Base-by-base conservation (phyloP, 2,113 vertebrate genomes). In the Ceyx margarethae region DNA sequence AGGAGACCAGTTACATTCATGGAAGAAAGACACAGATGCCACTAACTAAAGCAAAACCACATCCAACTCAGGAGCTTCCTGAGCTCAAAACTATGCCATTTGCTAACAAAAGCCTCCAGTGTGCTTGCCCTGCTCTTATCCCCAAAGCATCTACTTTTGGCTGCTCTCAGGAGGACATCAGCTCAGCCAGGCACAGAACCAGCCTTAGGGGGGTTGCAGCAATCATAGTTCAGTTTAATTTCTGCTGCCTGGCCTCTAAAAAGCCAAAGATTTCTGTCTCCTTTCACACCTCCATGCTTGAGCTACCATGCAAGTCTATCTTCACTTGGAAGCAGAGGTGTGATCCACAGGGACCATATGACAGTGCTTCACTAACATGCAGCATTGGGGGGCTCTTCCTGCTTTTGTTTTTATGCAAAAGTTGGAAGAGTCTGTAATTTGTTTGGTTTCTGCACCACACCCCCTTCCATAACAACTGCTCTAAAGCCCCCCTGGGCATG, bases 321-420 rank as follows among this genome's bases (percentile, higher is more conserved):
- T 15, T 25, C 31, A 4, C 78, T 60, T 2, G 6, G 83, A 33
- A 64, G 74, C 1, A 1, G 31, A 90, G 69, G 4, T 26, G 62
- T n/a, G 35, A 4, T 6, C 58, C 69, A 9, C 1, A 1, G 71
- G 60, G 28, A 73, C 0, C 0, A 0, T 6, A 25, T 43, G 57
- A 26, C 33, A 42, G 23, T 11, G n/a, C 20, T 10, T 21, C 23
- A 43, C 61, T 29, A 4, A 45, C 6, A 3, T 3, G 13, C 26
- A 40, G 20, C 72, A 29, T 31, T 0, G 0, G 0, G 23, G 31
- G 45, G 6, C 56, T 64, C 48, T 51, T 56, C 51, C 43, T 45
- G 61, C 3, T 11, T 51, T 48, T 26, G 9, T 35, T 81, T 65
- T 64, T 2, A 12, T 6, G 35, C 43, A 64, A n/a, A 31, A 93